Base-by-base conservation (phyloP, 2,113 vertebrate genomes). In the Microcebus jonahi region DNA sequence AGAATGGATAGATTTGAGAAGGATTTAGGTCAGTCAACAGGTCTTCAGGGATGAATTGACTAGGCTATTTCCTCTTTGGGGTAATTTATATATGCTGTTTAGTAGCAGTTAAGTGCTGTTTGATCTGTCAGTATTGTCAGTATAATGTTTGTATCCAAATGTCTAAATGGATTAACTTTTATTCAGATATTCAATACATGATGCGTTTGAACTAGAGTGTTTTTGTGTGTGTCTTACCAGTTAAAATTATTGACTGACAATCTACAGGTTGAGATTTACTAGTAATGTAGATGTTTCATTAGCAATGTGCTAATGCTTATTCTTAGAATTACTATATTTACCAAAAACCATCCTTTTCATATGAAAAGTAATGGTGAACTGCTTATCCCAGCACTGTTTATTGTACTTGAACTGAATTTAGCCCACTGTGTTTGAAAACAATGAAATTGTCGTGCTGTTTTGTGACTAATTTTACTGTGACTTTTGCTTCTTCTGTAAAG, bases 361-460 rank as follows among this genome's bases (percentile, higher is more conserved):
- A 34, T 76, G 68, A 96, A 96, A 92, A 67, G 36, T 82, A 48
- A 8, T 73, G 20, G 36, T 90, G 18, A 97, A 92, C 53, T 89
- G 53, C 92, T 90, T 90, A 96, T 86, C n/a, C 73, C 34, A 87
- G 45, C 31, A 39, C 23, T 73, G 1, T 95, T 91, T 85, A 81
- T 92, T 94, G 39, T 89, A 18, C 34, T 53, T 97, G 23, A 70
- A 94, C 45, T 77, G 29, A 90, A 80, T 67, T 67, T 79, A 70
- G 29, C n/a, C 17, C 23, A 17, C 65, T 25, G 1, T 67, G 2
- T 73, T 89, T 86, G 29, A 93, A 86, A 5, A 20, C 42, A 48
- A 6, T 88, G 63, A 63, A 53, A 34, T 91, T 55, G 81, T 39
- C n/a, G 14, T 88, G n/a, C 29, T 95, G 55, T 14, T 87, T 94